Evolutionary conservation across 1,140 invertebrate genomes (phyloP), one percentile per base, ranked within the genome.

Genomic region (Panulirus ornatus): DNA sequence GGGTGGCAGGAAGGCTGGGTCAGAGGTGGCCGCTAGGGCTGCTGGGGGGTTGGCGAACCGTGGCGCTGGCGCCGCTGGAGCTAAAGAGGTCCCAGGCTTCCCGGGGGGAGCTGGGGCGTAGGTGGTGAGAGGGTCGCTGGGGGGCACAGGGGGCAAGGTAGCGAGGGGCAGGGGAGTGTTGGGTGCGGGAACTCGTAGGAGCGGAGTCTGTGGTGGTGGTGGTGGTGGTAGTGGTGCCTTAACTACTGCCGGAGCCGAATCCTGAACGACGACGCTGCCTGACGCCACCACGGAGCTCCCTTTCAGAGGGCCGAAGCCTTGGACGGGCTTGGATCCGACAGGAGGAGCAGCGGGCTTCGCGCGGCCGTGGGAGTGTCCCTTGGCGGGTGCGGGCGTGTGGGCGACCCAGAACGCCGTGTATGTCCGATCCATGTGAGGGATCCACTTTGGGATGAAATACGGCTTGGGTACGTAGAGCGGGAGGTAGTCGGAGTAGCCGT

Each of bases 381-480:
- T 34, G 2, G 71, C 22, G 16, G 84, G 84, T 38, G 71, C 34
- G n/a, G 71, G 84, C 1, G 84, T 76, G 27, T 54, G 40, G 19
- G 71, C n/a, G 5, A 86, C 71, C 84, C 84, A 86, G 16, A 76
- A 75, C 30, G 84, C 84, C 16, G 84, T 86, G 84, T 86, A 86
- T 16, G 84, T 86, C 2, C 44, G 84, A 34, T 86, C 71, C 84
- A 86, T 76, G 71, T 86, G 47, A 47, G 84, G 84, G 16, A 76
- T 40, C 84, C 84, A 86, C 51, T 86, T 78, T 16, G 84, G 84
- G 19, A 86, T 86, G 71, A 86, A 47, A 44, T 86, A 76, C 6
- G 84, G 84, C 47, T 75, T 73, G 70, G 84, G 84, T 9, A 75
- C 42, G 42, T n/a, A 38, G 44, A 58, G 42, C 19, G 84, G 84